These are phyloP conservation scores for Chauna torquata DNA, from an alignment of 2,113 vertebrate species.

Conservation along the genomic window DNA sequence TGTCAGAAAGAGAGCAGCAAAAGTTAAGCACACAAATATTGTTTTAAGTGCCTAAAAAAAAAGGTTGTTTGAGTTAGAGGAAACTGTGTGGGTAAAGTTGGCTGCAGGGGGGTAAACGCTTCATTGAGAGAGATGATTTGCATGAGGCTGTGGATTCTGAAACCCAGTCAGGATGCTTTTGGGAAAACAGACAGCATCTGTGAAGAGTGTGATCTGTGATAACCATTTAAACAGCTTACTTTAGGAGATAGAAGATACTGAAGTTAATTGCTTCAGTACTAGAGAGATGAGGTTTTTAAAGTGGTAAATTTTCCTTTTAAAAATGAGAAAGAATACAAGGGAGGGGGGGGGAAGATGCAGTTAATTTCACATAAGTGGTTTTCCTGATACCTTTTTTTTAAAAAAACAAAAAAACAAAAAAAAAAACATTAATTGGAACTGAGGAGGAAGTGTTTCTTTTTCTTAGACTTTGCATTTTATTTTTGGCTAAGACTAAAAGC, in stretches of 20 bases:
- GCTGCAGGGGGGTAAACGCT: background rate
- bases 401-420: too few species aligned
- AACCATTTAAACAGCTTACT: background rate
- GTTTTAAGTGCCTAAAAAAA: background rate
- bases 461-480: background rate
- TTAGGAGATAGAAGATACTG: background rate
- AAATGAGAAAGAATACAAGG: background rate
- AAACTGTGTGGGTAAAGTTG: background rate
- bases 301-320: background rate
- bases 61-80: background rate
- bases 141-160: background rate
- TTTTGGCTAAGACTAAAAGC: slow-evolving; percentile 41
- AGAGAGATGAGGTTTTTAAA: background rate
- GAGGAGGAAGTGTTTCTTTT: slow-evolving; percentile 17
- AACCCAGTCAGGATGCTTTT: background rate
- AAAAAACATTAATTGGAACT: slow-evolving; percentile 25
- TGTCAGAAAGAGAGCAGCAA: background rate
- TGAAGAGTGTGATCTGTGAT: background rate
- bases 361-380: background rate
- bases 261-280: background rate
- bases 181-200: background rate
- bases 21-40: background rate
- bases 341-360: background rate
- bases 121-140: background rate
- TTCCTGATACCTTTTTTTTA: background rate